Base-by-base conservation (phyloP, 2,797 vertebrate genomes). In the Coccyzus lansbergi region DNA sequence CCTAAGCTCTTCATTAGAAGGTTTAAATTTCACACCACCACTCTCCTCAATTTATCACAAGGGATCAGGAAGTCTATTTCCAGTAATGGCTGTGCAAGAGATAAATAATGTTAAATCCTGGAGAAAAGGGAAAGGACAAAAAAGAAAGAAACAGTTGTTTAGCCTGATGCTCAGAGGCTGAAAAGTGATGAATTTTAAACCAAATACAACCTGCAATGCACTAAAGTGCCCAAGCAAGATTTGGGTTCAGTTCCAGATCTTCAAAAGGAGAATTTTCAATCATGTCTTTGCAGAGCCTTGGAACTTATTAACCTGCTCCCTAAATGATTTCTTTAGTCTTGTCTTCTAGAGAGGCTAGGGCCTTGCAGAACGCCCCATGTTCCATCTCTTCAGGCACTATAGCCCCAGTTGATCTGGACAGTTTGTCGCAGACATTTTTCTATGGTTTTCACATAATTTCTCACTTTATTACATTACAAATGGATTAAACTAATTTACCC, bases 1-100 rank as follows among this genome's bases (percentile, higher is more conserved):
- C 28, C 52, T 81, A 83, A 88, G 33, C 51, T 93, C 74, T 92
- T 93, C 83, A 86, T 92, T 93, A 96, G 81, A 44, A 79, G 55
- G 18, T 69, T 77, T 92, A 62, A 40, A 59, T 95, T 96, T 80
- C 83, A 92, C 84, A 59, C 71, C 86, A 78, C 74, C 25, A 8
- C 62, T 48, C 83, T 85, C 21, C 28, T 78, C 93, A 48, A 26
- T 33, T 83, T 86, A 92, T 68, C 53, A 60, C 63, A 83, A 83
- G 48, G 65, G 56, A 88, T 74, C 87, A 67, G 67, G 33, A 95
- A 94, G 77, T 74, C 44, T 46, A 74, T 69, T 91, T 82, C 77
- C 83, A 87, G 74, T 33, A 64, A 31, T 81, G 55, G 59, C 49
- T 87, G 52, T 67, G 83, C 36, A 88, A 31, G 29, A 92, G 64